Percentiles rank a stretch among this genome's conserved stretches.
phyloP scores from a whole-genome alignment of 2,888 invertebrate genomes.

The Hydraecia micacea region DNA sequence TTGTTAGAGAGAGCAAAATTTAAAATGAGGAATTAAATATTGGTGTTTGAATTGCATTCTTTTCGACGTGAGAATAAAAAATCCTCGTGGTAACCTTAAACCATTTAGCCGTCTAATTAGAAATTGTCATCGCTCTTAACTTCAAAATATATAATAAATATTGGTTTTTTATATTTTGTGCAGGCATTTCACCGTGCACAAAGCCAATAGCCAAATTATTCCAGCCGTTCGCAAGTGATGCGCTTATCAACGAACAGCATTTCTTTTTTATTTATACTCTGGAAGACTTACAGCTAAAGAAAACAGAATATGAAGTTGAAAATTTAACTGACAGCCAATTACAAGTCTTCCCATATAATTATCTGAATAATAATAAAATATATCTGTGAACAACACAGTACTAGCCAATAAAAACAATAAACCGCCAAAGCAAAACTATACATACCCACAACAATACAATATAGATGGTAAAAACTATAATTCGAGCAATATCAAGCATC shows the following conservation, averaged over 20 bases:
- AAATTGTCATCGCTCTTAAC: not conserved
- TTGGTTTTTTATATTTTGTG: not conserved
- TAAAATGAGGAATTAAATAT: not conserved
- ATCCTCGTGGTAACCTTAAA: not conserved
- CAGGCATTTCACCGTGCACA: not conserved
- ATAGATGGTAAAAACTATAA: no score
- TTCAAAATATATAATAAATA: not conserved
- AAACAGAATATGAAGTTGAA: no score
- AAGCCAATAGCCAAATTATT: not conserved
- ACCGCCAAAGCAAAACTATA: no score
- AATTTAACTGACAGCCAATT: no score
- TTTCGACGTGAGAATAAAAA: not conserved
- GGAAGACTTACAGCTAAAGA: no score
- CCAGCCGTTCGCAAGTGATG: not conserved
- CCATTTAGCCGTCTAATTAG: not conserved
- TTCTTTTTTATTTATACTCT: no score
- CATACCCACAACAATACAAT: no score
- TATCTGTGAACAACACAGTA: no score
- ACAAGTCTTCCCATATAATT: no score
- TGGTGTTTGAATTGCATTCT: not conserved
- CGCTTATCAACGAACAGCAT: not conserved
- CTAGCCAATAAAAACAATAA: no score
- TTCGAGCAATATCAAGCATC: no score
- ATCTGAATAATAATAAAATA: no score
- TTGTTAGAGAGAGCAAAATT: not conserved